Conservation (phyloP, 2,797 vertebrate species). For the Channa striata region DNA sequence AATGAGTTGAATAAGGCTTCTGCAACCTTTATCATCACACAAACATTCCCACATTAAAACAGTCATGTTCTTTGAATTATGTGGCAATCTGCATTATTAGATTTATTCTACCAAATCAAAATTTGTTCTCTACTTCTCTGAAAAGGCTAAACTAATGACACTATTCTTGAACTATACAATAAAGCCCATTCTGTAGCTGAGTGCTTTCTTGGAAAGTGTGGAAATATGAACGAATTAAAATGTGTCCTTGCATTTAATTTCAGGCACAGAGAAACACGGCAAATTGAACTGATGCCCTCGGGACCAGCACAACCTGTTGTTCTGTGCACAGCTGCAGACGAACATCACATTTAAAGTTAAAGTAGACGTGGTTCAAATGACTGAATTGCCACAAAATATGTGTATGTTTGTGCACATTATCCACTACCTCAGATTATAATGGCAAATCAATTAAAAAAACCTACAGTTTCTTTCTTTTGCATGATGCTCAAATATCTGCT, state of each 20-base stretch:
- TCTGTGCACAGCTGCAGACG: too few species aligned
- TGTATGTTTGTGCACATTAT: not conserved
- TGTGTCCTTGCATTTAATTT: not conserved
- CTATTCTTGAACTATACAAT: constrained; percentile 12
- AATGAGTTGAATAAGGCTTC: too few species aligned
- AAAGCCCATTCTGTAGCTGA: not conserved
- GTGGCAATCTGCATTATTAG: constrained; percentile 44
- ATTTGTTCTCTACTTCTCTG: not conserved
- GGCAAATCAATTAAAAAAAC: too few species aligned
- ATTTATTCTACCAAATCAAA: constrained; percentile 46
- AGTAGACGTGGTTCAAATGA: not conserved
- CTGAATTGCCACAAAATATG: not conserved
- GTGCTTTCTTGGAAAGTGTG: not conserved
- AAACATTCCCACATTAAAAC: constrained; percentile 21
- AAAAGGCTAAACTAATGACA: constrained; percentile 10
- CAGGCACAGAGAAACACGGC: not conserved
- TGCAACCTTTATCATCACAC: constrained; percentile 37
- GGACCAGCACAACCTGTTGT: too few species aligned
- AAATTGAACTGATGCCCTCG: not conserved
- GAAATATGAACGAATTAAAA: not conserved
- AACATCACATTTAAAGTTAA: too few species aligned
- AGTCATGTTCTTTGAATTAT: constrained; percentile 58
- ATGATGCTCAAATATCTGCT: not conserved
- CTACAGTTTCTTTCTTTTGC: too few species aligned
- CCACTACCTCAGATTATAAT: too few species aligned